A percentile compares a stretch with the other conserved stretches of the same genome.
Conservation (phyloP, 2,888 invertebrate species). For the Synergus umbraculus region DNA sequence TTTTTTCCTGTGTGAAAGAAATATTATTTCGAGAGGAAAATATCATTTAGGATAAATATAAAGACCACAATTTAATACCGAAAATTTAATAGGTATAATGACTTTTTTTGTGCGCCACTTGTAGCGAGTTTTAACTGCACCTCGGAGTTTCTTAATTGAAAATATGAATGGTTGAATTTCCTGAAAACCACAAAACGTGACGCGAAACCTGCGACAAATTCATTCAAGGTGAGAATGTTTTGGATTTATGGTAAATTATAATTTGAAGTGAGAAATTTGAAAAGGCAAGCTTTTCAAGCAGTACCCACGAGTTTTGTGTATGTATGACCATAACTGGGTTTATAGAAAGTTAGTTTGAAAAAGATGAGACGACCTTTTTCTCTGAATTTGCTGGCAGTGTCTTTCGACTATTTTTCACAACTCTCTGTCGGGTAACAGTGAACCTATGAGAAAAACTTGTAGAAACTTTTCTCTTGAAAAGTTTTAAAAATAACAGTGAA, state of each 20-base stretch:
- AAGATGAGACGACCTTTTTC: not conserved
- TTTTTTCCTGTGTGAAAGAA: not conserved
- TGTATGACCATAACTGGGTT: slow-evolving; percentile 8
- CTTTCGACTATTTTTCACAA: slow-evolving; percentile 34
- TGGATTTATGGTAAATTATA: not conserved
- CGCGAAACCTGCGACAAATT: not conserved
- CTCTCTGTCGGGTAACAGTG: not conserved
- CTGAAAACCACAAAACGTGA: not conserved
- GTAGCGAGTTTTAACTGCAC: not conserved
- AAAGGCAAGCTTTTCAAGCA: not conserved
- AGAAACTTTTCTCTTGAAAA: slow-evolving; percentile 33
- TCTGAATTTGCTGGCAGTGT: not conserved
- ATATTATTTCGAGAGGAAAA: not conserved
- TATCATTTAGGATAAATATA: not conserved
- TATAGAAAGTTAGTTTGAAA: slow-evolving; percentile 17
- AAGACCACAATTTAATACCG: not conserved
- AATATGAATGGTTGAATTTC: not conserved
- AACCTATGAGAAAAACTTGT: slow-evolving; percentile 25
- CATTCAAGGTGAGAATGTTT: not conserved
- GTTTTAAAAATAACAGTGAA: slow-evolving; percentile 34
- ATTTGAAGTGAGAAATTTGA: not conserved
- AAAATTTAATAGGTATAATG: not conserved
- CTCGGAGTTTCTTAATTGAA: not conserved
- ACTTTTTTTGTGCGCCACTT: not conserved
- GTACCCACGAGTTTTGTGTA: not conserved